Percentiles rank a stretch among this genome's conserved stretches.
Evolutionary conservation across 2,113 vertebrate genomes (phyloP).

Genomic region (Merops nubicus): DNA sequence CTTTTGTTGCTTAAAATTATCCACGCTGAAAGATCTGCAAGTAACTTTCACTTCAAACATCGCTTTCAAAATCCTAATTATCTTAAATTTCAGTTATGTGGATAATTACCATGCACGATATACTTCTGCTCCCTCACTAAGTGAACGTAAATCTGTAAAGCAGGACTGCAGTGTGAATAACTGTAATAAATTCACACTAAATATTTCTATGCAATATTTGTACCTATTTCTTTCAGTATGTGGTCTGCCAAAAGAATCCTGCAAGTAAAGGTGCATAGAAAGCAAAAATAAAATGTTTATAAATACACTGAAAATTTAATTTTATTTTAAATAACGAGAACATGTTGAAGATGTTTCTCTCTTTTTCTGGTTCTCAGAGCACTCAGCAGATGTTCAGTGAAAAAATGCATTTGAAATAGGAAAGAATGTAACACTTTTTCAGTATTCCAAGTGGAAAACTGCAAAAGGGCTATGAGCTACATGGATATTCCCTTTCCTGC

Average conservation of each 20-base stretch:
- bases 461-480: neutral
- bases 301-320: neutral
- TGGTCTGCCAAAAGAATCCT: neutral
- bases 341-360: neutral
- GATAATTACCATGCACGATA: neutral
- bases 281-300: neutral
- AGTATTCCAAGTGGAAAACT: neutral
- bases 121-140: neutral
- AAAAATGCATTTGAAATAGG: neutral
- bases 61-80: conserved; percentile 8
- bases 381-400: neutral
- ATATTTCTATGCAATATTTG: neutral
- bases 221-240: neutral
- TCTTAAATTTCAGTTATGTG: neutral
- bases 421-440: neutral
- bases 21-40: neutral
- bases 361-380: neutral
- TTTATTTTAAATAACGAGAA: conserved; percentile 3
- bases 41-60: conserved; percentile 8
- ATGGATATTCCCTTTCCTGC: neutral
- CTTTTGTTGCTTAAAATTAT: neutral
- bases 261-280: neutral
- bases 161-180: neutral
- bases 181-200: neutral
- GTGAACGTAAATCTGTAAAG: neutral